Evolutionary conservation across 2,888 invertebrate genomes (phyloP).

Genomic region (Eristalis tenax): DNA sequence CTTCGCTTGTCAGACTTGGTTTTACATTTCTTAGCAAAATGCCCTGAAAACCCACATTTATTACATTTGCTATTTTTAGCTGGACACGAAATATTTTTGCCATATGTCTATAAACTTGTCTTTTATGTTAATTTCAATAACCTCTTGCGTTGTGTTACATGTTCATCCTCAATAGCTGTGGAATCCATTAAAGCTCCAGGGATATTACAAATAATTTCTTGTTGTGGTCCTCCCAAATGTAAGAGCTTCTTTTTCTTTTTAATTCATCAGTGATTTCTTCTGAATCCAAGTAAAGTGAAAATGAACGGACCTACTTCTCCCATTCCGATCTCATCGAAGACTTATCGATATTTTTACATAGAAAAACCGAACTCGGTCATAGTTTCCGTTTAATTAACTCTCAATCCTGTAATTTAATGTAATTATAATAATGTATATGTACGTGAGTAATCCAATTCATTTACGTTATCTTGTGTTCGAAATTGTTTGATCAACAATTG

Average conservation of each 20-base stretch:
- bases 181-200: conserved; percentile 16
- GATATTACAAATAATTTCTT: conserved; percentile 34
- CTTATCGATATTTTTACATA: conserved; percentile 29
- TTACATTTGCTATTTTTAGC: conserved; percentile 9
- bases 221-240: conserved; percentile 27
- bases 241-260: conserved; percentile 35
- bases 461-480: too few species aligned
- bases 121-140: conserved; percentile 64
- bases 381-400: background rate
- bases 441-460: too few species aligned
- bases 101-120: conserved; percentile 56
- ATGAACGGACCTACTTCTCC: conserved; percentile 30
- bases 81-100: conserved; percentile 9
- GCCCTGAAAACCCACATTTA: conserved; percentile 3
- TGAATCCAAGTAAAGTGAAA: conserved; percentile 25
- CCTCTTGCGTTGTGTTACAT: conserved; percentile 40
- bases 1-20: conserved; percentile 10
- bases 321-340: conserved; percentile 32
- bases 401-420: background rate
- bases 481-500: too few species aligned
- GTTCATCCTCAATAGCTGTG: conserved; percentile 8
- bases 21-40: conserved; percentile 25
- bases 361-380: conserved; percentile 22
- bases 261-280: conserved; percentile 27
- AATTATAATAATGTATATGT: too few species aligned